Evolutionary conservation across 2,113 vertebrate species (phyloP).

Genomic region (Paracanthobrama guichenoti): DNA sequence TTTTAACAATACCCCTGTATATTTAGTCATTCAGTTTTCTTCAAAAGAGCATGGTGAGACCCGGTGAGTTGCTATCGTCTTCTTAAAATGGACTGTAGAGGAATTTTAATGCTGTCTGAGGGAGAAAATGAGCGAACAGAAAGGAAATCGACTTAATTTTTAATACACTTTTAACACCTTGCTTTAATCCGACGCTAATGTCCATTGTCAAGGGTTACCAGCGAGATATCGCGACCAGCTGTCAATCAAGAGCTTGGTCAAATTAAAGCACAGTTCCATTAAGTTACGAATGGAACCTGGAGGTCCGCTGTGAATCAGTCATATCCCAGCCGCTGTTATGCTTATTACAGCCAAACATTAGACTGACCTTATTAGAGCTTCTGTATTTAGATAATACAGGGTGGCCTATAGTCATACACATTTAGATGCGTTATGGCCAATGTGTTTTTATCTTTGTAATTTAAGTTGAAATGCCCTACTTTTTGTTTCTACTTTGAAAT

Average conservation of each 20-base stretch:
- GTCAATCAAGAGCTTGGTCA: constrained; percentile 78
- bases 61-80: constrained; percentile 69
- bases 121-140: constrained; percentile 36
- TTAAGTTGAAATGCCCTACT: constrained; percentile 6
- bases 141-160: constrained; percentile 74
- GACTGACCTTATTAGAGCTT: constrained; percentile 65
- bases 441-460: constrained; percentile 30
- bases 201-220: constrained; percentile 81
- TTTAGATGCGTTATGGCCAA: background rate
- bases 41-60: constrained; percentile 70
- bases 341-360: constrained; percentile 71
- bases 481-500: background rate
- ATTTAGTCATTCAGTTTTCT: constrained; percentile 68
- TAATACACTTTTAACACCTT: constrained; percentile 80
- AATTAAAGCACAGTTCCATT: constrained; percentile 81
- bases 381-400: constrained; percentile 39
- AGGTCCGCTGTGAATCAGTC: constrained; percentile 76
- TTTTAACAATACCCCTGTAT: constrained; percentile 50
- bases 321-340: constrained; percentile 73
- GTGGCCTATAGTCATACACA: background rate
- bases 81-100: constrained; percentile 62
- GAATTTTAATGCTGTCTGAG: constrained; percentile 70
- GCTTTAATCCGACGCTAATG: constrained; percentile 80
- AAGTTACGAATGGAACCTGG: constrained; percentile 76
- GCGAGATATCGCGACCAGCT: constrained; percentile 79